Conservation (phyloP, 2,888 invertebrate species). For the Chymomyza fuscimana region DNA sequence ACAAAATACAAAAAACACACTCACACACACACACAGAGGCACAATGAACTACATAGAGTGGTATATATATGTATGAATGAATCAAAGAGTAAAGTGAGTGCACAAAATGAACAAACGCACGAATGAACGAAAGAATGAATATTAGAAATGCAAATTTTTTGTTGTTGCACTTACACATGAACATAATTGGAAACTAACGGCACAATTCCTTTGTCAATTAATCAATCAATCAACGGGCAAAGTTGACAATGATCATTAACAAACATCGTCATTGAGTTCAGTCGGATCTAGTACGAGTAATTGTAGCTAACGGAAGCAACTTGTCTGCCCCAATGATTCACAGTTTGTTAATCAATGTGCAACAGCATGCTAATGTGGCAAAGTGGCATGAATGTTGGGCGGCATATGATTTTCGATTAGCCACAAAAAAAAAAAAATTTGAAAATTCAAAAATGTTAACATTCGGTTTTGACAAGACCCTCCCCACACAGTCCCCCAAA, state of each 20-base stretch:
- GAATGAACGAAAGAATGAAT: constrained; percentile 13
- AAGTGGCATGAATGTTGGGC: not conserved
- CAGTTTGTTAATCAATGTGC: constrained; percentile 26
- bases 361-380: constrained; percentile 57
- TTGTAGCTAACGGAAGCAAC: constrained; percentile 61
- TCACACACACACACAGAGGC: constrained; percentile 64
- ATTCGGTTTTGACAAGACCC: constrained; percentile 25
- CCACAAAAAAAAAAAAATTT: constrained; percentile 20
- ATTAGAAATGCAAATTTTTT: constrained; percentile 23
- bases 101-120: not conserved
- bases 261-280: constrained; percentile 30
- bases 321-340: constrained; percentile 47
- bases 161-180: not conserved
- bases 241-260: constrained; percentile 32
- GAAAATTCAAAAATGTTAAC: constrained; percentile 39
- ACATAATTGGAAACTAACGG: constrained; percentile 62
- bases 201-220: constrained; percentile 73
- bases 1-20: constrained; percentile 13
- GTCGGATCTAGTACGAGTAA: constrained; percentile 60
- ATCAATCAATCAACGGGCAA: constrained; percentile 73
- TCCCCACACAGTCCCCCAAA: constrained; percentile 28
- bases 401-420: constrained; percentile 51
- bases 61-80: too few relatives aligned
- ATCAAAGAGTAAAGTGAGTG: too few relatives aligned
- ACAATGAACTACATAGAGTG: constrained; percentile 51